phyloP scores from a whole-genome alignment of 2,888 invertebrate species.

The Drosophila percnosoma region DNA sequence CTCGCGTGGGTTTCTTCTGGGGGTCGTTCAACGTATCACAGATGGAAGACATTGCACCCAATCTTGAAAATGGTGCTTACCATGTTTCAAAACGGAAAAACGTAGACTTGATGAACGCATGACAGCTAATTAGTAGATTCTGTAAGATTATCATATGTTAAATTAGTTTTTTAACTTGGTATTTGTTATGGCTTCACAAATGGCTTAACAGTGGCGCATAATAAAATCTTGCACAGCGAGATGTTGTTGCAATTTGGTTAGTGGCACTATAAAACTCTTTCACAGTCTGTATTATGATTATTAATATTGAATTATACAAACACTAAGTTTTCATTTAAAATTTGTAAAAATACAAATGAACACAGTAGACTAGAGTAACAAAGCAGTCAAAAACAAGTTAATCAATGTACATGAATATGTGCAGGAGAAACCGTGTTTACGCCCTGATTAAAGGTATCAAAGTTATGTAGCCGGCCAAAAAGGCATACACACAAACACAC shows the following conservation, averaged over 20 bases:
- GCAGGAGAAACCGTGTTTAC: neutral
- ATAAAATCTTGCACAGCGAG: neutral
- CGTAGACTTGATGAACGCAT: neutral
- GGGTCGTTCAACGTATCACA: conserved; percentile 61
- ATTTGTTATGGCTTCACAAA: neutral
- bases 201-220: neutral
- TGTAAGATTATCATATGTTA: neutral
- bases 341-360: too few relatives aligned
- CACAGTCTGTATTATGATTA: neutral
- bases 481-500: neutral
- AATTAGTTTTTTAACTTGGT: neutral
- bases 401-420: neutral
- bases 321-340: too few relatives aligned
- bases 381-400: neutral
- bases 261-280: neutral
- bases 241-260: neutral
- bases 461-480: neutral
- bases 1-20: conserved; percentile 29
- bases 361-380: neutral
- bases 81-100: conserved; percentile 1
- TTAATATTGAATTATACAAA: neutral
- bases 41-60: conserved; percentile 46
- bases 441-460: neutral
- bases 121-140: neutral
- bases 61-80: conserved; percentile 3